phyloP scores from a whole-genome alignment of 2,888 invertebrate genomes.

The Dioctria linearis region DNA sequence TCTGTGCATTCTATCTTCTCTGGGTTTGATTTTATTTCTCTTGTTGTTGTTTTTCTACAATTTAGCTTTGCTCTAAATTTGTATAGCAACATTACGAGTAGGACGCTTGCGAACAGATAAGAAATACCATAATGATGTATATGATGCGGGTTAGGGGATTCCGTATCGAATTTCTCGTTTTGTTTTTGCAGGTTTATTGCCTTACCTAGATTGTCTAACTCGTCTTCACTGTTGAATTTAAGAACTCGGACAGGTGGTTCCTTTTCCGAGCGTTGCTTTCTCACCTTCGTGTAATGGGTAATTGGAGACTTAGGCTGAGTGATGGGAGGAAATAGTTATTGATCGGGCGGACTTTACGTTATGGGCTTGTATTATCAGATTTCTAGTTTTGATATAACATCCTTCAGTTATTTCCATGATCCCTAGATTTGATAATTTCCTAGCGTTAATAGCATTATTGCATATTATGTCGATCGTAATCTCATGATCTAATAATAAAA shows the following conservation, averaged over 20 bases:
- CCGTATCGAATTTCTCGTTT: too few species aligned
- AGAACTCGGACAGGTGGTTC: background rate
- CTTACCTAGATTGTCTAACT: background rate
- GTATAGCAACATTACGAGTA: too few species aligned
- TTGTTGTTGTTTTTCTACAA: too few species aligned
- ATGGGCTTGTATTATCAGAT: slow-evolving; percentile 4
- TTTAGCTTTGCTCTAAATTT: too few species aligned
- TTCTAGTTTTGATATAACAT: too few species aligned
- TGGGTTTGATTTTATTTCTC: too few species aligned
- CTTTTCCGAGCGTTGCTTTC: background rate
- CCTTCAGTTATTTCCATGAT: background rate
- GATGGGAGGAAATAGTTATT: background rate
- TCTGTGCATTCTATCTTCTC: too few species aligned
- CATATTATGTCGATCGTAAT: background rate
- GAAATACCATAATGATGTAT: too few species aligned
- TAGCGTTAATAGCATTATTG: background rate
- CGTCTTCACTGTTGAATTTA: slow-evolving; percentile 1
- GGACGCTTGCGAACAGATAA: too few species aligned
- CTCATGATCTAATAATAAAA: background rate
- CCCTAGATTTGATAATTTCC: background rate
- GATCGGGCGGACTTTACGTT: background rate
- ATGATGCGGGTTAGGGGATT: too few species aligned
- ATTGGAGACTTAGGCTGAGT: background rate
- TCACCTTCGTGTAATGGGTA: background rate
- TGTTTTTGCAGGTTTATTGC: too few species aligned